These are phyloP conservation scores for Zele albiditarsus DNA, from an alignment of 2,888 invertebrate species.

Conservation along the genomic window DNA sequence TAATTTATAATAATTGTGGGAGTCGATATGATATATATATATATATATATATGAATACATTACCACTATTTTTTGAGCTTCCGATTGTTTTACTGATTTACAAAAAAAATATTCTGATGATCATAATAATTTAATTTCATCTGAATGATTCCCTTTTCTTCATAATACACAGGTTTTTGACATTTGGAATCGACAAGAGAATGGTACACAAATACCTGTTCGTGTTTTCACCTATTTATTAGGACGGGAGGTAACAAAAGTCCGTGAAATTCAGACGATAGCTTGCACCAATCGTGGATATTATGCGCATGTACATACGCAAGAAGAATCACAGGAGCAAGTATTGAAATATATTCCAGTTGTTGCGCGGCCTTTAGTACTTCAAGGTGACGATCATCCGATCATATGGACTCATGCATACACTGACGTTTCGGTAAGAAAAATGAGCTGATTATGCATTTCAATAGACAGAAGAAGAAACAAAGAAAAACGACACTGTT, in stretches of 20 bases:
- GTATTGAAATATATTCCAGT: conserved; percentile 97
- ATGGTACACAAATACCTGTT: conserved; percentile 84
- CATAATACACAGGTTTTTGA: conserved; percentile 78
- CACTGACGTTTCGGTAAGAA: conserved; percentile 85
- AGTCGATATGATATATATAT: background rate
- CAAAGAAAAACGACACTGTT: background rate
- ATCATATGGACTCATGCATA: conserved; percentile 97
- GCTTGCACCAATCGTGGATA: conserved; percentile 97
- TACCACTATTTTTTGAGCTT: background rate
- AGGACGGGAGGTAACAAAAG: conserved; percentile 94
- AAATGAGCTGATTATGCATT: conserved; percentile 20
- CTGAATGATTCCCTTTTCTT: conserved; percentile 15
- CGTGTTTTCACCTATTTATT: conserved; percentile 96
- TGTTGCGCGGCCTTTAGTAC: conserved; percentile 88
- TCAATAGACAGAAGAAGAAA: background rate
- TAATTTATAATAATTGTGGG: conserved; percentile 2
- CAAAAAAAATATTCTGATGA: background rate
- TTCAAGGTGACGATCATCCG: conserved; percentile 83
- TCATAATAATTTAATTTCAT: conserved; percentile 8
- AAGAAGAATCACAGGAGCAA: conserved; percentile 97
- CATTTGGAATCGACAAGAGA: conserved; percentile 83
- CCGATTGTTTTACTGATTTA: background rate
- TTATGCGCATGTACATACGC: conserved; percentile 93
- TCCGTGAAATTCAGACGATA: conserved; percentile 92
- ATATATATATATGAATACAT: background rate